phyloP scores from a whole-genome alignment of 2,113 vertebrate genomes.

The Clupea harengus region DNA sequence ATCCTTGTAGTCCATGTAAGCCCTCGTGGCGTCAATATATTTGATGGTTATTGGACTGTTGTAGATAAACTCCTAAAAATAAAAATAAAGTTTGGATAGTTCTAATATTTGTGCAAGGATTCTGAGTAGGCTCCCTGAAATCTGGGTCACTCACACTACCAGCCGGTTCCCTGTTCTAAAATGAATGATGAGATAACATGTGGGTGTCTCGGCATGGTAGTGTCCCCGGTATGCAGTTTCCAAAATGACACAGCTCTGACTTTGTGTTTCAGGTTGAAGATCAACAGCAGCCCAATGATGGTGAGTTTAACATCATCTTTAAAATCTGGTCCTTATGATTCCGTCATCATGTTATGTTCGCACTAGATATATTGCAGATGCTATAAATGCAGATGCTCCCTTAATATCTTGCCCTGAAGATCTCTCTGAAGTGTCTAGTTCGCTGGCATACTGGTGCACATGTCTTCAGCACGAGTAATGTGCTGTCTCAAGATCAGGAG shows the following conservation, averaged over 20 bases:
- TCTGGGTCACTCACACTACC: constrained; percentile 8
- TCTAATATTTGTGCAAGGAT: not conserved
- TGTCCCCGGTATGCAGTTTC: not conserved
- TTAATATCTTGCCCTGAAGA: constrained; percentile 12
- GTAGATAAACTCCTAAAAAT: not conserved
- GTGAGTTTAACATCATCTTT: constrained; percentile 53
- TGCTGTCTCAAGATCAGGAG: not conserved
- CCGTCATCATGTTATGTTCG: not conserved
- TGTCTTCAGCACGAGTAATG: not conserved
- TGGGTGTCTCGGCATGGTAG: constrained; percentile 1
- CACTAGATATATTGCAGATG: not conserved
- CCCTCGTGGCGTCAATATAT: not conserved
- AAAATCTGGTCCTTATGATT: too few species aligned
- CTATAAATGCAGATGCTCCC: not conserved
- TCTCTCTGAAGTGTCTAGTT: not conserved
- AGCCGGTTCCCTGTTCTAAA: not conserved
- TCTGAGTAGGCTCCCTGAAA: not conserved
- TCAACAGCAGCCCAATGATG: constrained; percentile 61
- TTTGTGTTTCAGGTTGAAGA: constrained; percentile 63
- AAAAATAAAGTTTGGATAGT: not conserved
- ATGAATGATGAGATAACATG: constrained; percentile 12
- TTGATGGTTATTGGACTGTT: not conserved
- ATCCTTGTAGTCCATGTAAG: not conserved
- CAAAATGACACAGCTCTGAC: constrained; percentile 19
- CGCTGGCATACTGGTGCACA: constrained; percentile 17